Conservation (phyloP, 23 tunicate genomes). For the Halocynthia aurantium region DNA sequence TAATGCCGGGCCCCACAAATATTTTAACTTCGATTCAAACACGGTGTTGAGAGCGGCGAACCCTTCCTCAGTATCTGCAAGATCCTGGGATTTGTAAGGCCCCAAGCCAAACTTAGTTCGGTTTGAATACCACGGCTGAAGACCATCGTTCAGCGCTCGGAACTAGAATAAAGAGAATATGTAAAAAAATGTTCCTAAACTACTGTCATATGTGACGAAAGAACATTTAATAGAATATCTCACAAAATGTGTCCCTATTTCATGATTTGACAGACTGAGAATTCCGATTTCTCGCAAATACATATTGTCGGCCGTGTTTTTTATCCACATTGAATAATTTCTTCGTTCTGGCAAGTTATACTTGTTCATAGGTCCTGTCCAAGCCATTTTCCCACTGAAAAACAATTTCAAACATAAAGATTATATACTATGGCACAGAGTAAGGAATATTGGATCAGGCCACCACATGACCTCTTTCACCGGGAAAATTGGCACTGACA, state of each 20-base stretch:
- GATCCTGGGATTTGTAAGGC: constrained; percentile 14
- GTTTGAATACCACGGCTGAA: constrained; percentile 28
- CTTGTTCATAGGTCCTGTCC: constrained; percentile 23
- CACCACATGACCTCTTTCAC: too few relatives aligned
- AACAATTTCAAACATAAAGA: not conserved
- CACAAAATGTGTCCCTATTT: constrained; percentile 30
- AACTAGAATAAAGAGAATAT: not conserved
- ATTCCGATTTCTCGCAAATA: constrained; percentile 27
- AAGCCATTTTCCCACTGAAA: constrained; percentile 21
- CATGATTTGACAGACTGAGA: constrained; percentile 19
- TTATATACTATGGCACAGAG: too few relatives aligned
- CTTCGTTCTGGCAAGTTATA: constrained; percentile 22
- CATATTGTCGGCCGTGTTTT: constrained; percentile 15
- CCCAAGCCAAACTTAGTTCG: constrained; percentile 21
- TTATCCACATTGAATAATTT: constrained; percentile 25
- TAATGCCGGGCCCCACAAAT: constrained; percentile 23
- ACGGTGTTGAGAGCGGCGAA: constrained; percentile 21
- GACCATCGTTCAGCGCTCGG: constrained; percentile 19
- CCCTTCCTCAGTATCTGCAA: constrained; percentile 22
- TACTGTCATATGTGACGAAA: not conserved
- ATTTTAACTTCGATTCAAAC: constrained; percentile 20
- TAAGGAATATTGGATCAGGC: too few relatives aligned
- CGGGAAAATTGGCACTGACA: too few relatives aligned
- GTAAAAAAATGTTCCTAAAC: not conserved
- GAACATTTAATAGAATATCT: not conserved